Conservation (phyloP, 2,113 vertebrate genomes). For the Cryptotis parvus region DNA sequence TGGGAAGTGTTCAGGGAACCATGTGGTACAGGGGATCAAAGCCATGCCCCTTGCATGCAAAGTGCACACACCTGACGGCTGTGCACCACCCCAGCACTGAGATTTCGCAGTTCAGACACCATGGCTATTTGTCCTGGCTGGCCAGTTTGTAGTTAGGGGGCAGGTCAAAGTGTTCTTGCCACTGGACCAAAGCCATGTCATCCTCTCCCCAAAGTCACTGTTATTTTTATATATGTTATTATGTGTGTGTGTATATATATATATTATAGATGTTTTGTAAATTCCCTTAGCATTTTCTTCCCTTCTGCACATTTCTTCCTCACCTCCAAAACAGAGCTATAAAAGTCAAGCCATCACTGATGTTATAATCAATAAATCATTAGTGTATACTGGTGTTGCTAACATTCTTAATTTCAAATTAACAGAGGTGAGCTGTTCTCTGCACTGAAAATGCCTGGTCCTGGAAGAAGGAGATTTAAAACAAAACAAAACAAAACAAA, state of each 20-base stretch:
- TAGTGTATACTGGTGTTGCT: background rate
- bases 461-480: slow-evolving; percentile 5
- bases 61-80: no score
- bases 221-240: slow-evolving; percentile 63
- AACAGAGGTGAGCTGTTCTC: background rate
- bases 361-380: background rate
- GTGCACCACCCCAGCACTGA: no score
- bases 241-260: no score
- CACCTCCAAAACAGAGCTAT: background rate
- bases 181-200: slow-evolving; percentile 14
- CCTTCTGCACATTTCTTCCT: background rate
- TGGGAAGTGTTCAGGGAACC: no score
- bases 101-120: background rate
- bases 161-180: background rate
- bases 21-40: no score
- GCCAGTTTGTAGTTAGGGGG: background rate
- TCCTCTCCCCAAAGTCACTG: slow-evolving; percentile 58
- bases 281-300: slow-evolving; percentile 31
- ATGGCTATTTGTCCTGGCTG: background rate
- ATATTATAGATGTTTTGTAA: background rate
- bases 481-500: no score
- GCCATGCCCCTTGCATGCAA: no score
- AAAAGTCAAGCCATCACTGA: background rate
- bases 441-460: background rate
- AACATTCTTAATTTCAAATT: slow-evolving; percentile 37